phyloP scores from a whole-genome alignment of 1,140 invertebrate species.

The Xylocopa sonorina region DNA sequence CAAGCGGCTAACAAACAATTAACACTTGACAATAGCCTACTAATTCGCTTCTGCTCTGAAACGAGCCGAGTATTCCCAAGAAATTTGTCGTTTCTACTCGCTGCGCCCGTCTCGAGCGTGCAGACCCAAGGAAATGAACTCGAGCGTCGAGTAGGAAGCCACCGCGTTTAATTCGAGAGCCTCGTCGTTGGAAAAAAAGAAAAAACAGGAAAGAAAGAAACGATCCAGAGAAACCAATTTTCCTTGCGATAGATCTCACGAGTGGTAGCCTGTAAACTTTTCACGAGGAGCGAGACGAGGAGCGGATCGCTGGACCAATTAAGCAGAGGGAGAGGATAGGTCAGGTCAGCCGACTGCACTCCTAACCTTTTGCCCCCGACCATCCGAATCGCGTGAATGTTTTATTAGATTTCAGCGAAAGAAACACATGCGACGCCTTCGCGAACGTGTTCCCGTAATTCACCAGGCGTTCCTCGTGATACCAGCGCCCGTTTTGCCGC shows the following conservation, averaged over 20 bases:
- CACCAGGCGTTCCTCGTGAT: conserved; percentile 5
- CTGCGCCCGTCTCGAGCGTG: too few species aligned
- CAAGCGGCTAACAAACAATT: conserved; percentile 8
- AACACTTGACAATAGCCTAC: background rate
- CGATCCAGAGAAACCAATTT: too few species aligned
- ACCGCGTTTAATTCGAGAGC: too few species aligned
- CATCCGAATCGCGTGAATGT: conserved; percentile 53
- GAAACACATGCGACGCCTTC: background rate
- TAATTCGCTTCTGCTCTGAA: too few species aligned
- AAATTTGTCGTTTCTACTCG: too few species aligned
- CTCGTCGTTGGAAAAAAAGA: background rate
- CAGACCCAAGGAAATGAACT: too few species aligned
- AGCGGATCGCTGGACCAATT: conserved; percentile 44
- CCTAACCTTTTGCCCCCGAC: conserved; percentile 52
- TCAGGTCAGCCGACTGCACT: conserved; percentile 31
- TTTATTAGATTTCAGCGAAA: conserved; percentile 48
- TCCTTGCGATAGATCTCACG: conserved; percentile 4
- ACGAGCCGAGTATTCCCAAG: too few species aligned
- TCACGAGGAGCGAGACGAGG: too few species aligned
- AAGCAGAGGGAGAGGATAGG: conserved; percentile 37
- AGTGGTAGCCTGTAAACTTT: too few species aligned
- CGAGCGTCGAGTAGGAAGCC: too few species aligned
- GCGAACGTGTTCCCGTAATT: conserved; percentile 28
- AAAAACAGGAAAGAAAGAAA: too few species aligned
- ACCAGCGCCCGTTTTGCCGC: conserved; percentile 7